These are phyloP conservation scores for Dicyrtoma fusca DNA, from an alignment of 2,888 invertebrate species.

Conservation along the genomic window DNA sequence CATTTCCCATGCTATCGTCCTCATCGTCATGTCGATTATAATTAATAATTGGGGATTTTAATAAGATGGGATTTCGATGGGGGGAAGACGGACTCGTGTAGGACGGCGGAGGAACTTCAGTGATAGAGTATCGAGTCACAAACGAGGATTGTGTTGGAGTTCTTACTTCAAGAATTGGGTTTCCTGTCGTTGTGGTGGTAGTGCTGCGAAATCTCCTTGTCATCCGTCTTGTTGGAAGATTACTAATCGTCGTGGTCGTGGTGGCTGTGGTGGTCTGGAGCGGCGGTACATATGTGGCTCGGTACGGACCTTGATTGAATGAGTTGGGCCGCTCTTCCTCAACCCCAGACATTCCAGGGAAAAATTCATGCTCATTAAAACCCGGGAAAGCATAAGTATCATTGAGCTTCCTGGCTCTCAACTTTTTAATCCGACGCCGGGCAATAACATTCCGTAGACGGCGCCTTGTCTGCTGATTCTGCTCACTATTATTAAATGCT, in stretches of 20 bases:
- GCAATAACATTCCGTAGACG: conserved; percentile 39
- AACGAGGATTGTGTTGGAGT: not conserved
- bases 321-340: not conserved
- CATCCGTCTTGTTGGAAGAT: not conserved
- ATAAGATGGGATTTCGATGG: conserved; percentile 5
- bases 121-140: not conserved
- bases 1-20: not conserved
- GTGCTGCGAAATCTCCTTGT: conserved; percentile 43
- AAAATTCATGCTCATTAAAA: not conserved
- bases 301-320: conserved; percentile 5
- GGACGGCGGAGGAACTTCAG: conserved; percentile 5
- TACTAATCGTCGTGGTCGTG: not conserved
- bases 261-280: not conserved
- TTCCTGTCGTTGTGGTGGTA: conserved; percentile 35
- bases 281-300: no score
- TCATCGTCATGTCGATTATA: not conserved
- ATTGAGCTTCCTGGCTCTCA: conserved; percentile 46
- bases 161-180: conserved; percentile 14
- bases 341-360: not conserved
- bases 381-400: conserved; percentile 22
- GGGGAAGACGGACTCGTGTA: not conserved
- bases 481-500: conserved; percentile 47
- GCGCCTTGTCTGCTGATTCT: conserved; percentile 41
- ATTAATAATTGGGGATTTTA: conserved; percentile 21
- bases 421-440: conserved; percentile 39